A percentile compares a stretch with the other conserved stretches of the same genome.
phyloP scores from a whole-genome alignment of 2,888 invertebrate species.

The Cordilura impudica region DNA sequence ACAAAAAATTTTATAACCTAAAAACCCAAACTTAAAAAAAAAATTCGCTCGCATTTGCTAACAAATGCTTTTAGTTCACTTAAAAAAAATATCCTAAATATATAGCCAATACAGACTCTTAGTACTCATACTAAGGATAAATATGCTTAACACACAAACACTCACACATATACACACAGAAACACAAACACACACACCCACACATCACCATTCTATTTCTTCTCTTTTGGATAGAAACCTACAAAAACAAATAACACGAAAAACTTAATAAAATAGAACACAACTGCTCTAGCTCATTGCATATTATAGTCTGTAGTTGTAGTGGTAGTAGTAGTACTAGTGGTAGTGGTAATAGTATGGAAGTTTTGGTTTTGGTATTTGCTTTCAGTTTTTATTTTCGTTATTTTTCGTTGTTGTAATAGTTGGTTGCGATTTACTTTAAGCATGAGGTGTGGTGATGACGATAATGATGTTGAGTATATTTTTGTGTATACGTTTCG shows the following conservation, averaged over 20 bases:
- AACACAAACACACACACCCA: conserved; percentile 6
- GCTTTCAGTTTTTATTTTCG: conserved; percentile 32
- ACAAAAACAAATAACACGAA: conserved; percentile 33
- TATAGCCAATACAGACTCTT: conserved; percentile 38
- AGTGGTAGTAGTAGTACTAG: conserved; percentile 5
- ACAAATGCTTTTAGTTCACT: conserved; percentile 31
- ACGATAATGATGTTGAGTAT: conserved; percentile 29
- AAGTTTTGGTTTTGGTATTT: conserved; percentile 45
- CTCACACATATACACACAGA: conserved; percentile 4
- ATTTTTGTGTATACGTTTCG: conserved; percentile 1
- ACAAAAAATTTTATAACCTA: conserved; percentile 57
- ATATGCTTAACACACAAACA: not conserved
- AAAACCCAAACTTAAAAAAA: conserved; percentile 53
- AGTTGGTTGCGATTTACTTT: conserved; percentile 51
- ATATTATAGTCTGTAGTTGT: not conserved
- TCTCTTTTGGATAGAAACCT: conserved; percentile 46
- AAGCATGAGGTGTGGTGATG: not conserved
- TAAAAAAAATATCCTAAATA: conserved; percentile 45
- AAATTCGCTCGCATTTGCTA: conserved; percentile 48
- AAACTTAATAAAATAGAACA: conserved; percentile 52
- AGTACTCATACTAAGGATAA: conserved; percentile 8
- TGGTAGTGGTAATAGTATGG: conserved; percentile 1
- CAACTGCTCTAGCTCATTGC: conserved; percentile 22
- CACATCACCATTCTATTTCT: conserved; percentile 38
- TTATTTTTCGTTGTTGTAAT: conserved; percentile 41